Conservation (phyloP, 2,113 vertebrate species). For the Sialia sialis region DNA sequence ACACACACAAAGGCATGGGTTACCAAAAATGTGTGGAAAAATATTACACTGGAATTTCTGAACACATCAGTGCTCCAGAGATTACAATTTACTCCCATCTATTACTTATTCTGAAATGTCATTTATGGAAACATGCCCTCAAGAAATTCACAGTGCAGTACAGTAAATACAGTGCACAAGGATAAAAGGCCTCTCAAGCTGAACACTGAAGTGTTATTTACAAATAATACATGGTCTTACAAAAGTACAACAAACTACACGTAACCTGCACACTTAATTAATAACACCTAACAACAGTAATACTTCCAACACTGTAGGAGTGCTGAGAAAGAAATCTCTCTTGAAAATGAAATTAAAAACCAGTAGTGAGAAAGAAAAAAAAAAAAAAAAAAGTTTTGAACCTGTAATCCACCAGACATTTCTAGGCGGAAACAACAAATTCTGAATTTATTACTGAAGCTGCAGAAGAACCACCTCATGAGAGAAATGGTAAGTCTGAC, state of each 20-base stretch:
- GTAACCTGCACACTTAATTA: neutral
- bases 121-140: neutral
- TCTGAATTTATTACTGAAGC: neutral
- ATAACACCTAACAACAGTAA: neutral
- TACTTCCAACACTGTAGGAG: neutral
- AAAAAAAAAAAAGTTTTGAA: neutral
- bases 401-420: neutral
- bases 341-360: neutral
- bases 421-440: neutral
- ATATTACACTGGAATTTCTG: neutral
- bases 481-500: neutral
- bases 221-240: neutral
- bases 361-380: neutral
- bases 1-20: neutral
- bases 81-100: neutral
- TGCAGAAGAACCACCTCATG: neutral
- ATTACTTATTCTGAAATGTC: neutral
- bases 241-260: neutral
- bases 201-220: neutral
- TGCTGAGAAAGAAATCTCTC: neutral
- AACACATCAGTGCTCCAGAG: neutral
- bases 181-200: neutral
- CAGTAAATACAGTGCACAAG: neutral
- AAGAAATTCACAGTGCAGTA: neutral
- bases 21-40: neutral